Evolutionary conservation across 2,888 invertebrate species (phyloP).

Genomic region (Conchocele bisecta): DNA sequence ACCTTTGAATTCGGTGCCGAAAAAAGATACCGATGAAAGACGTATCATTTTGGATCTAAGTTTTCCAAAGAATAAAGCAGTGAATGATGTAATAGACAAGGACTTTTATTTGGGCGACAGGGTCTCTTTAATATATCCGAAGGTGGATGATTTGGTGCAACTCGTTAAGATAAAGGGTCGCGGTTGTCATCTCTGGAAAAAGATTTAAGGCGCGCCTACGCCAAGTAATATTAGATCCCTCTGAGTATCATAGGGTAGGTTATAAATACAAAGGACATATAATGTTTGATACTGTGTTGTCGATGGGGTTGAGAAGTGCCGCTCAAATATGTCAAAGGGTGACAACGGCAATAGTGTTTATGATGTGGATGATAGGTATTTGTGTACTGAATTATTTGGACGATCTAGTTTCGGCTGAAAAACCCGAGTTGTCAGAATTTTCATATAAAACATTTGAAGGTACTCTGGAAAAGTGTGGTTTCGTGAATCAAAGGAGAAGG

Average conservation of each 20-base stretch:
- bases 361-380: neutral
- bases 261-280: neutral
- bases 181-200: neutral
- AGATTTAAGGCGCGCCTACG: neutral
- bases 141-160: conserved; percentile 4
- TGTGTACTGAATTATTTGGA: conserved; percentile 2
- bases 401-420: neutral
- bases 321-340: neutral
- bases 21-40: neutral
- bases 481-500: neutral
- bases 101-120: neutral
- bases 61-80: neutral
- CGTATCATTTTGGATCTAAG: conserved; percentile 4
- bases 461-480: neutral
- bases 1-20: neutral
- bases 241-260: neutral
- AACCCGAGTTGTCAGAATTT: neutral
- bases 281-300: neutral
- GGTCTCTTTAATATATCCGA: neutral
- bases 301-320: neutral
- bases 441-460: neutral
- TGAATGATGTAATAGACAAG: neutral
- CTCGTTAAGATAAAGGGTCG: neutral
- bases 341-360: neutral
- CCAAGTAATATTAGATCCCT: neutral